Conservation (phyloP, 2,888 invertebrate species). For the Cataglyphis albicans region DNA sequence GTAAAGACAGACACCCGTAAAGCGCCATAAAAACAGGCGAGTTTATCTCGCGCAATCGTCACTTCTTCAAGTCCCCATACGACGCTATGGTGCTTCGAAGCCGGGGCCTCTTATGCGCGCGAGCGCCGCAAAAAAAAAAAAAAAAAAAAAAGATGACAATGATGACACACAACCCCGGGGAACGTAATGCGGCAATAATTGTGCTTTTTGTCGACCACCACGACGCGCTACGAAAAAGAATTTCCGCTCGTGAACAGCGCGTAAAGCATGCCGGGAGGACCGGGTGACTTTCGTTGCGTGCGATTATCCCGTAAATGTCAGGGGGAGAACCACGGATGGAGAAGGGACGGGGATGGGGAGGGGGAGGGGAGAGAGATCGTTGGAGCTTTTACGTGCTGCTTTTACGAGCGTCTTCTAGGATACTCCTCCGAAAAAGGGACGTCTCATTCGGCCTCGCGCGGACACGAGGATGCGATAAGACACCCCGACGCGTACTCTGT, state of each 20-base stretch:
- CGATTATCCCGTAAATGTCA: slow-evolving; percentile 78
- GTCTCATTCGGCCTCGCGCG: slow-evolving; percentile 50
- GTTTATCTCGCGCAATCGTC: slow-evolving; percentile 69
- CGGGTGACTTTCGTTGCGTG: slow-evolving; percentile 68
- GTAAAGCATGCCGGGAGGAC: slow-evolving; percentile 49
- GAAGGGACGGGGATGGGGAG: background rate
- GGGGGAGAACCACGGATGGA: slow-evolving; percentile 26
- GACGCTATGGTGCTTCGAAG: slow-evolving; percentile 51
- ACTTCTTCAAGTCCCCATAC: slow-evolving; percentile 54
- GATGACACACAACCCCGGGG: background rate
- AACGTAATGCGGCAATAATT: slow-evolving; percentile 75
- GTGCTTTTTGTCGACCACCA: slow-evolving; percentile 68
- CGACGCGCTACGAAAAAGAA: slow-evolving; percentile 41
- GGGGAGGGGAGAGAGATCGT: slow-evolving; percentile 12
- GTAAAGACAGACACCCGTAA: slow-evolving; percentile 61
- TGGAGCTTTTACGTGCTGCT: slow-evolving; percentile 68
- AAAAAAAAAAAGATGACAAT: background rate
- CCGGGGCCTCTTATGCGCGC: slow-evolving; percentile 61
- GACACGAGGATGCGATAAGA: slow-evolving; percentile 45
- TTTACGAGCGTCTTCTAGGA: slow-evolving; percentile 65
- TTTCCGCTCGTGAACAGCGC: slow-evolving; percentile 54
- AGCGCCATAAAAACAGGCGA: slow-evolving; percentile 65
- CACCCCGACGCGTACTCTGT: slow-evolving; percentile 28
- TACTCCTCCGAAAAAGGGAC: slow-evolving; percentile 65
- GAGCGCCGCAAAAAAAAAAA: slow-evolving; percentile 29